A percentile compares a stretch with the other conserved stretches of the same genome.
phyloP scores from a whole-genome alignment of 2,797 vertebrate genomes.

The Oophaga sylvatica region DNA sequence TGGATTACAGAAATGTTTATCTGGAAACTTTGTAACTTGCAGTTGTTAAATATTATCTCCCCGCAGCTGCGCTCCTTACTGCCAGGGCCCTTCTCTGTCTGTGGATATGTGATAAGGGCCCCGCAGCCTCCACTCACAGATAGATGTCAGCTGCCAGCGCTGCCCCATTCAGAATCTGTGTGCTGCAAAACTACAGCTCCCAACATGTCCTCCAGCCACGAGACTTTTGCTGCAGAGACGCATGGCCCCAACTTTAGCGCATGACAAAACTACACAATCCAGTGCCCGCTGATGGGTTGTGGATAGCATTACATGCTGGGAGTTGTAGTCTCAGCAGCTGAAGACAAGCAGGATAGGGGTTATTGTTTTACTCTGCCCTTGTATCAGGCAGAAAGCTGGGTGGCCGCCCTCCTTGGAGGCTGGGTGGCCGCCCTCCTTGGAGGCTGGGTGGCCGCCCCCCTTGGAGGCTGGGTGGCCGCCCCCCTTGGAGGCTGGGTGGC shows the following conservation, averaged over 20 bases:
- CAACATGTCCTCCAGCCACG: background rate
- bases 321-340: background rate
- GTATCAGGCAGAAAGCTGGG: no score
- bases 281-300: background rate
- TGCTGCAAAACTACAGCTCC: background rate
- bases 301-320: background rate
- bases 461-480: no score
- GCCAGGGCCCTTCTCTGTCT: background rate
- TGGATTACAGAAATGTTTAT: background rate
- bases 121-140: background rate
- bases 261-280: no score
- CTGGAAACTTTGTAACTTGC: background rate
- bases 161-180: no score
- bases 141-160: background rate
- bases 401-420: no score
- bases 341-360: background rate
- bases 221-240: no score
- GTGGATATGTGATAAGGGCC: background rate
- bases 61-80: background rate
- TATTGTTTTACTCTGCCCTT: background rate
- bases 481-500: no score
- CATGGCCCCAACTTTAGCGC: no score
- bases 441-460: no score
- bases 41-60: background rate
- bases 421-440: no score